Base-by-base conservation (phyloP, 2,888 invertebrate species). In the Ennomos quercinarius region DNA sequence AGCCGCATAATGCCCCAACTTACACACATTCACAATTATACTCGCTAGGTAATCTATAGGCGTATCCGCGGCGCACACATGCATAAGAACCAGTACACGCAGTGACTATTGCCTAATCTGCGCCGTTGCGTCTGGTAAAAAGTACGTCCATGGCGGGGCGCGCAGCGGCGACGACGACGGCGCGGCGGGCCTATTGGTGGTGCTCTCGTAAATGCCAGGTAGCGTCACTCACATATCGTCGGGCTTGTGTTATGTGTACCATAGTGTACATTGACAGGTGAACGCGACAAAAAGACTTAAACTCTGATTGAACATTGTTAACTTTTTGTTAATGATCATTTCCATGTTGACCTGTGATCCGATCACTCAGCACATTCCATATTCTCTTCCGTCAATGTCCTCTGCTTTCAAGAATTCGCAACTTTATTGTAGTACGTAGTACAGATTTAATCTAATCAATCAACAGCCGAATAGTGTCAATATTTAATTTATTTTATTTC, bases 1-100 rank as follows among this genome's bases (percentile, higher is more conserved):
- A 86, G 84, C 82, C 86, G 84, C 87, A 86, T 89, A 82, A 89
- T 88, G 81, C 83, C 83, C 76, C 84, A 84, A 84, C 82, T 82
- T 82, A 77, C 69, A 64, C 61, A 73, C 63, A 74, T 55, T 60
- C 70, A 73, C 76, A 72, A 67, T 38, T 64, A 64, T 40, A 51
- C 43, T 36, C 41, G 51, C 64, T 73, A 65, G 64, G 61, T 69
- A 50, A 66, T 57, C n/a, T 70, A 66, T 66, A 72, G 55, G 66
- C 55, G 63, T 74, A 74, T 75, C 73, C 77, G 77, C 71, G 72
- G 71, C 71, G 63, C 63, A 67, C 73, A 69, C 71, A 71, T 64
- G 38, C 39, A 42, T 8, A 12, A 38, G 37, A 39, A 42, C 52
- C 49, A 46, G 49, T 46, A 45, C 34, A 49, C 49, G 40, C 44